A percentile compares a stretch with the other conserved stretches of the same genome.
These are phyloP conservation scores for Nipponacmea schrenckii DNA, from an alignment of 2,888 invertebrate genomes.

Conservation along the genomic window DNA sequence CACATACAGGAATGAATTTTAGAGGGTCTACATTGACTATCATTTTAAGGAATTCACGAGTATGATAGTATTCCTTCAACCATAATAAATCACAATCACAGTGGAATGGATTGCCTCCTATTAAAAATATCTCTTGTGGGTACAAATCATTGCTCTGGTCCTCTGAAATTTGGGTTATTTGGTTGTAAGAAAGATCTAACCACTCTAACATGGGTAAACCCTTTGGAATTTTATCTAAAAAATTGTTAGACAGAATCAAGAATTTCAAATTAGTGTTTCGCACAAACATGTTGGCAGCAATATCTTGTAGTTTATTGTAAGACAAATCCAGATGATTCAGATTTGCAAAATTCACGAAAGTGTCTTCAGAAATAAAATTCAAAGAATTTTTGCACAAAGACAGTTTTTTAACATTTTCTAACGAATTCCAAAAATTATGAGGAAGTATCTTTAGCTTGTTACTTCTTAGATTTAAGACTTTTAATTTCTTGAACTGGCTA, in stretches of 20 bases:
- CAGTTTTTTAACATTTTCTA: constrained; percentile 18
- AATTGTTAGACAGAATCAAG: constrained; percentile 35
- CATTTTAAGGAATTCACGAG: constrained; percentile 42
- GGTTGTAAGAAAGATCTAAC: constrained; percentile 40
- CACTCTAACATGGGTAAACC: constrained; percentile 36
- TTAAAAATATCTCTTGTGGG: constrained; percentile 37
- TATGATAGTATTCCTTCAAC: constrained; percentile 43
- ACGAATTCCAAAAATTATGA: constrained; percentile 1
- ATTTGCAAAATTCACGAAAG: constrained; percentile 20
- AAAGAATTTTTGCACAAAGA: constrained; percentile 29
- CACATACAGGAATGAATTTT: constrained; percentile 44
- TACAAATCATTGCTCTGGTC: constrained; percentile 31
- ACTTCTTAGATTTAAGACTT: constrained; percentile 16
- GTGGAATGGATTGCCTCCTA: constrained; percentile 39
- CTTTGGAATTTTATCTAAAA: constrained; percentile 28
- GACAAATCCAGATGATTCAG: constrained; percentile 34
- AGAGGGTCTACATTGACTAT: constrained; percentile 28
- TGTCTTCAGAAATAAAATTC: constrained; percentile 9
- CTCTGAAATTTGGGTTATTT: constrained; percentile 29
- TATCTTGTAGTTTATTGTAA: constrained; percentile 27
- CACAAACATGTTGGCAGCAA: constrained; percentile 27
- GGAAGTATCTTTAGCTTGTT: constrained; percentile 22
- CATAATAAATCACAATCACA: constrained; percentile 40
- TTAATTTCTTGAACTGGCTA: constrained; percentile 5
- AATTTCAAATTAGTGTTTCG: constrained; percentile 26